Evolutionary conservation across 2,888 invertebrate genomes (phyloP), one percentile per base, ranked within the genome.

Genomic region (Dolomedes plantarius): DNA sequence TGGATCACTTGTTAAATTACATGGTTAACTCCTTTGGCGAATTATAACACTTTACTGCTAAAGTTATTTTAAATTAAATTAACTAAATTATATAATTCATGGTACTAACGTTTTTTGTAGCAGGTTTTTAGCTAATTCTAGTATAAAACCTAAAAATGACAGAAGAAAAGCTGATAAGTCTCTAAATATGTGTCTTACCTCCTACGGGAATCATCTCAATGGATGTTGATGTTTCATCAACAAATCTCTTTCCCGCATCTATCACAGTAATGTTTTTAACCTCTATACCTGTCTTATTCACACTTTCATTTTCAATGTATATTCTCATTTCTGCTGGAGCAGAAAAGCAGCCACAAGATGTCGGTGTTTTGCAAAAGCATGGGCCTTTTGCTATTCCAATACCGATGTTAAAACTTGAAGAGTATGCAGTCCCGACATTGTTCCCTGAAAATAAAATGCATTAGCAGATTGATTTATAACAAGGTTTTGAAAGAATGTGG

Each of bases 381-480:
- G 92, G 91, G 0, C 93, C 93, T 41, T 90, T 89, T 0, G 93
- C 93, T 68, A 93, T 92, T 1, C 93, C 93, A 2, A 93, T 92
- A 1, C 93, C 93, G 3, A n/a, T 41, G 0, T 72, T 56, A 2
- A n/a, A 36, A 13, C 32, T 46, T 6, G 23, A 27, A n/a, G 19
- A 27, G 1, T 6, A 11, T 0, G 31, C 81, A 19, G 75, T 71
- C 0, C 87, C 87, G 9, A 23, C 11, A 11, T 80, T 56, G 56
- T 2, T 23, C 23, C 1, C 19, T 0, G 19, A 23, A n/a, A 56
- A n/a, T 7, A n/a, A 56, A n/a, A 6, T 1, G 3, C 46, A 46
- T 46, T 46, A 16, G 46, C 46, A n/a, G 46, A 46, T 3, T 1
- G n/a, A n/a, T n/a, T n/a, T n/a, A n/a, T n/a, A n/a, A n/a, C n/a